phyloP scores from a whole-genome alignment of 1,140 invertebrate genomes.

The Drosophila nigromelanica region DNA sequence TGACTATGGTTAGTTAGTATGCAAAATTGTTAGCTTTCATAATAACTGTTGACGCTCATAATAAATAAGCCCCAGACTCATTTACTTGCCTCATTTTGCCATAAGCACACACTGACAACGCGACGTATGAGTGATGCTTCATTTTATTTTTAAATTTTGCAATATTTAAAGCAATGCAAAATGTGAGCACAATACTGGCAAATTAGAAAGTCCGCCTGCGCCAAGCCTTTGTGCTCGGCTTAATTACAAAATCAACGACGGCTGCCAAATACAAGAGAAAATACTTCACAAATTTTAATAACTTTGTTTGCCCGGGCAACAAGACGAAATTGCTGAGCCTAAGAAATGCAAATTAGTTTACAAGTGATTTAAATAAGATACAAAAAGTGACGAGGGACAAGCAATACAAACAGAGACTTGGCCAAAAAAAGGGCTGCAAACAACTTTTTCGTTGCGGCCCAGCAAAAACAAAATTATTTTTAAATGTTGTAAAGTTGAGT shows the following conservation, averaged over 20 bases:
- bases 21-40: slow-evolving; percentile 52
- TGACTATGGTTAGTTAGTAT: slow-evolving; percentile 43
- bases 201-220: slow-evolving; percentile 23
- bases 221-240: slow-evolving; percentile 16
- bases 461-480: slow-evolving; percentile 41
- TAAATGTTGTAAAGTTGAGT: slow-evolving; percentile 59
- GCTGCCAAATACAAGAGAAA: slow-evolving; percentile 31
- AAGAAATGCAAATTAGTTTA: slow-evolving; percentile 77
- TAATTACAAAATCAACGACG: slow-evolving; percentile 66
- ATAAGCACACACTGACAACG: slow-evolving; percentile 27
- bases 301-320: slow-evolving; percentile 60
- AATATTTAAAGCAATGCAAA: slow-evolving; percentile 13
- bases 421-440: slow-evolving; percentile 49
- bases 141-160: background rate
- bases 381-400: slow-evolving; percentile 71
- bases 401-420: slow-evolving; percentile 17
- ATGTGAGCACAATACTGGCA: slow-evolving; percentile 9
- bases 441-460: slow-evolving; percentile 44
- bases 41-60: slow-evolving; percentile 63
- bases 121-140: slow-evolving; percentile 50
- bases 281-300: slow-evolving; percentile 63
- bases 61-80: slow-evolving; percentile 55
- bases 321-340: slow-evolving; percentile 52
- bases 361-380: slow-evolving; percentile 79
- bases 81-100: slow-evolving; percentile 2